Conservation (phyloP, 2,797 vertebrate genomes). For the Loriculus beryllinus region DNA sequence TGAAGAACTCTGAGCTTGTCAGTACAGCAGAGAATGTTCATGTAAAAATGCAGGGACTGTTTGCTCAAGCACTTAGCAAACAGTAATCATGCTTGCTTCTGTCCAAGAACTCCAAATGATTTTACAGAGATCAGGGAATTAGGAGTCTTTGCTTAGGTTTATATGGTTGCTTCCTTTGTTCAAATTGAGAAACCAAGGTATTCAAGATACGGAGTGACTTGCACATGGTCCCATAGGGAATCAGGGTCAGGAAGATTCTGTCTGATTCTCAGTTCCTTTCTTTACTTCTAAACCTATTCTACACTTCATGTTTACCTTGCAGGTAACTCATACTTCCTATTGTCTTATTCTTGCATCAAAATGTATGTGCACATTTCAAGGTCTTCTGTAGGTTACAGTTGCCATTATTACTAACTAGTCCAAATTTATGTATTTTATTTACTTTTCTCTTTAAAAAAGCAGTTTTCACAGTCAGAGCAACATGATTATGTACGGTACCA, state of each 20-base stretch:
- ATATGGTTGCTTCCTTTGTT: not conserved
- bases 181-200: not conserved
- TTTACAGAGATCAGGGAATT: not conserved
- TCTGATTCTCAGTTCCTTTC: not conserved
- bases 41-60: not conserved
- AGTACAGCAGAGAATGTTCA: not conserved
- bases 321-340: not conserved
- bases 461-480: not conserved
- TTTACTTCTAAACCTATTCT: not conserved
- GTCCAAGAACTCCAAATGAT: not conserved
- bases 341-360: not conserved
- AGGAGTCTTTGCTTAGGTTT: not conserved
- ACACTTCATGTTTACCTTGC: not conserved
- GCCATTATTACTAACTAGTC: not conserved
- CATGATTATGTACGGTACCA: not conserved
- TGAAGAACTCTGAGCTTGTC: not conserved
- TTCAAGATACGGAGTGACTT: not conserved
- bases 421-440: not conserved
- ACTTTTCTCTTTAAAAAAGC: not conserved
- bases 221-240: accelerated
- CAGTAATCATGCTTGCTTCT: not conserved
- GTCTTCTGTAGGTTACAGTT: not conserved
- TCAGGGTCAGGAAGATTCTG: not conserved
- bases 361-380: not conserved
- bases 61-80: not conserved